A percentile compares a stretch with the other conserved stretches of the same genome.
These are phyloP conservation scores for Clarias platycephalus DNA, from an alignment of 2,797 vertebrate genomes.

Conservation along the genomic window DNA sequence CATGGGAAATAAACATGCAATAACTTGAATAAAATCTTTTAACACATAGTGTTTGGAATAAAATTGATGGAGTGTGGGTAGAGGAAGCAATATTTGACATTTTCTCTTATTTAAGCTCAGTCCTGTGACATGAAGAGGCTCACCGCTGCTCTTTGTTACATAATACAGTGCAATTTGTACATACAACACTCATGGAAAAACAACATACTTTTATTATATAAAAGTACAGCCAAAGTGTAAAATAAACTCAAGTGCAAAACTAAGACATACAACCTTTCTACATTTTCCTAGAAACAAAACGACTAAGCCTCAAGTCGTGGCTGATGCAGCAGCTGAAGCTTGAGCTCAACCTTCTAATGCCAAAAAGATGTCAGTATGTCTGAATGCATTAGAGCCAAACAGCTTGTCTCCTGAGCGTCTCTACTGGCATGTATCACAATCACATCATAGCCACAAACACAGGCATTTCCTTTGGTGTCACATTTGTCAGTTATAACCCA, in stretches of 20 bases:
- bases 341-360: conserved; percentile 25
- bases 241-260: neutral
- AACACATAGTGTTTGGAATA: neutral
- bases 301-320: conserved; percentile 6
- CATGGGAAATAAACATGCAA: neutral
- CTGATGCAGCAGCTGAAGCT: conserved; percentile 24
- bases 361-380: conserved; percentile 39
- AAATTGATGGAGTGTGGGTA: neutral
- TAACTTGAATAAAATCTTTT: neutral
- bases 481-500: conserved; percentile 18
- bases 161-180: conserved; percentile 14
- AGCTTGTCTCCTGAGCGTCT: conserved; percentile 30
- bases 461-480: neutral
- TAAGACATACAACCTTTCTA: neutral
- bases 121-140: conserved; percentile 29
- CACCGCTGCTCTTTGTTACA: conserved; percentile 27
- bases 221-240: neutral
- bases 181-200: neutral
- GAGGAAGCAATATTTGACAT: neutral
- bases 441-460: neutral
- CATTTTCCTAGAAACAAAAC: neutral
- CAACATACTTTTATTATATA: neutral
- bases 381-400: conserved; percentile 42
- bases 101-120: conserved; percentile 12
- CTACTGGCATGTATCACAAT: conserved; percentile 26